Percentiles rank a stretch among this genome's conserved stretches.
Evolutionary conservation across 30 jellyfish, hydroid and myxozoan species (phyloP).

Genomic region (Aurelia sp.): DNA sequence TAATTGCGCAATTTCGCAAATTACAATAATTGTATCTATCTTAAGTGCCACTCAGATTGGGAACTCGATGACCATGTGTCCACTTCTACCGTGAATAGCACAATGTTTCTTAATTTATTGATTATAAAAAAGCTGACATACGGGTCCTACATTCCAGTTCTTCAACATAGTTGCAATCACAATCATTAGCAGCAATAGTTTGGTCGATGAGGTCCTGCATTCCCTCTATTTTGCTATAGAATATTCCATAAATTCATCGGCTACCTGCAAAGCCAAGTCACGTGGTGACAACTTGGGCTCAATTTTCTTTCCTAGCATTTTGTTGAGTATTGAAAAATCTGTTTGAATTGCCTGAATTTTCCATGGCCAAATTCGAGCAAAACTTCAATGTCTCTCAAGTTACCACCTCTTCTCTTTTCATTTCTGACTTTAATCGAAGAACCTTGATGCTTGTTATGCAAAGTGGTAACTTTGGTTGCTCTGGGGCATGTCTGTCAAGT

Average conservation of each 20-base stretch:
- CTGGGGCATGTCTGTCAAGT: slow-evolving; percentile 33
- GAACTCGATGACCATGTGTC: too few species aligned
- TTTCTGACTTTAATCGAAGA: slow-evolving; percentile 1
- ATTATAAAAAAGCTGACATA: slow-evolving; percentile 37
- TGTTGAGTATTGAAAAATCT: slow-evolving; percentile 43
- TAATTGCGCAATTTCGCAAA: too few species aligned
- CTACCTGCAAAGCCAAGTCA: slow-evolving; percentile 63
- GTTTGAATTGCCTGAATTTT: slow-evolving; percentile 57
- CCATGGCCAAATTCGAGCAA: slow-evolving; percentile 55
- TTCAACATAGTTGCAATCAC: slow-evolving; percentile 6
- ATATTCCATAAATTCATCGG: slow-evolving; percentile 37
- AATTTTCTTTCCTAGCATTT: slow-evolving; percentile 10
- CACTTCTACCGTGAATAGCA: too few species aligned
- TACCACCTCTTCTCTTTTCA: slow-evolving; percentile 18
- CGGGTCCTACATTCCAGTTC: slow-evolving; percentile 13
- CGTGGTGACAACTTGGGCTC: slow-evolving; percentile 32
- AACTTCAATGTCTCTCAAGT: slow-evolving; percentile 55
- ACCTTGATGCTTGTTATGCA: not conserved
- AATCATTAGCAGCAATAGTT: slow-evolving; percentile 36
- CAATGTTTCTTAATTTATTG: too few species aligned
- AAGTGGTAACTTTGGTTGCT: not conserved
- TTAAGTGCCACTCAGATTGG: too few species aligned
- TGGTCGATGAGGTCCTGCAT: slow-evolving; percentile 11
- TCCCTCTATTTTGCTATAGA: slow-evolving; percentile 22
- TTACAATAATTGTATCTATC: too few species aligned